Conservation (phyloP, 2,888 invertebrate genomes). For the Drosophila histrio region DNA sequence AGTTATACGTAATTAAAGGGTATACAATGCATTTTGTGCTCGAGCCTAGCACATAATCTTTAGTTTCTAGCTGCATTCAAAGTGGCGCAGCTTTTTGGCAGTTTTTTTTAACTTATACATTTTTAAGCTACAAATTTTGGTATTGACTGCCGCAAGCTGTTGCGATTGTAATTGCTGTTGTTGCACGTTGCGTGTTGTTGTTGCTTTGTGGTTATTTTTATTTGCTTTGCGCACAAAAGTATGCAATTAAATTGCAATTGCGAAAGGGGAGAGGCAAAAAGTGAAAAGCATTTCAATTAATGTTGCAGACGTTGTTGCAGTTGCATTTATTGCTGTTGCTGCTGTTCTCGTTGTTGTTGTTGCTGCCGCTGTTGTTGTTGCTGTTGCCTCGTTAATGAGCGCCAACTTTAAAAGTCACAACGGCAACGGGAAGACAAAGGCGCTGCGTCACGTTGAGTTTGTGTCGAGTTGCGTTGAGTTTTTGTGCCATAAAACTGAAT, state of each 20-base stretch:
- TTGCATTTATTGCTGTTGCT: neutral
- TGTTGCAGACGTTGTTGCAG: slow-evolving; percentile 44
- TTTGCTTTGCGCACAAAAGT: slow-evolving; percentile 61
- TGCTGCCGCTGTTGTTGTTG: slow-evolving; percentile 5
- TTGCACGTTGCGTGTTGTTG: slow-evolving; percentile 19
- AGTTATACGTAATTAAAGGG: too few relatives aligned
- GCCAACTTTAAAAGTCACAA: slow-evolving; percentile 66
- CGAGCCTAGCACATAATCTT: too few relatives aligned
- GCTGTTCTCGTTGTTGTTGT: neutral
- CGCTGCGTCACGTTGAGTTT: slow-evolving; percentile 58
- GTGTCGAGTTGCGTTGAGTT: slow-evolving; percentile 52
- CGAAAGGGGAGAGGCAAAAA: slow-evolving; percentile 44
- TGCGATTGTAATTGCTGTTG: slow-evolving; percentile 16
- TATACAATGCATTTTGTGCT: too few relatives aligned
- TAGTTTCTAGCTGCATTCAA: too few relatives aligned
- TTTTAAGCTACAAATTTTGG: slow-evolving; percentile 15
- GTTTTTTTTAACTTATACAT: too few relatives aligned
- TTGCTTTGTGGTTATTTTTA: slow-evolving; percentile 49
- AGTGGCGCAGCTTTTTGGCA: too few relatives aligned
- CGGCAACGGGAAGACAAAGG: slow-evolving; percentile 55
- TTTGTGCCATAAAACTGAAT: slow-evolving; percentile 79
- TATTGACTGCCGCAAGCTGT: slow-evolving; percentile 35
- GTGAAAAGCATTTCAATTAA: slow-evolving; percentile 78
- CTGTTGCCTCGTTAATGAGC: slow-evolving; percentile 66
- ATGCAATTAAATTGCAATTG: slow-evolving; percentile 68